Evolutionary conservation across 2,113 vertebrate genomes (phyloP).

Genomic region (Rhinopomastus cyanomelas): DNA sequence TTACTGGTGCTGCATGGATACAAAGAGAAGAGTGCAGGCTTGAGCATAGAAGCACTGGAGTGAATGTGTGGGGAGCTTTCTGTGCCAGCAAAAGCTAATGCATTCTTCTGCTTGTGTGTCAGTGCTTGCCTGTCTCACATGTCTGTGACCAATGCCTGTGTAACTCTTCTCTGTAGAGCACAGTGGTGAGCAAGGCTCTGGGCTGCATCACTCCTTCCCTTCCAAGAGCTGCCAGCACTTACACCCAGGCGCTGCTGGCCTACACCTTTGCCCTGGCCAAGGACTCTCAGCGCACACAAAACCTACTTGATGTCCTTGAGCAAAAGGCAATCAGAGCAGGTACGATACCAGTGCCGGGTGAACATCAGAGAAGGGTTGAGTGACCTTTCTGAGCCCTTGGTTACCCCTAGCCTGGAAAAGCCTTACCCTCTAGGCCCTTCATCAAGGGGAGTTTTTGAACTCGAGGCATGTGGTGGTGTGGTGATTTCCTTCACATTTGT

Average conservation of each 20-base stretch:
- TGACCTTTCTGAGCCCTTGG: neutral
- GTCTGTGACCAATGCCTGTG: neutral
- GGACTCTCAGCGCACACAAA: neutral
- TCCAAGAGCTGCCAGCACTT: conserved; percentile 62
- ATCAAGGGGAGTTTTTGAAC: neutral
- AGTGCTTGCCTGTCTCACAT: neutral
- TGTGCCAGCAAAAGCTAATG: neutral
- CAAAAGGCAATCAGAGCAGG: conserved; percentile 60
- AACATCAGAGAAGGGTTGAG: neutral
- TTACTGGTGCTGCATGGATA: neutral
- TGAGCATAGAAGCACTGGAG: fast-evolving
- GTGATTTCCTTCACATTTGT: neutral
- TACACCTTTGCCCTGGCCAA: conserved; percentile 86
- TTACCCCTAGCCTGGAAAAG: neutral
- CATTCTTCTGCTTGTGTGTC: neutral
- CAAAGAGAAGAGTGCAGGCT: neutral
- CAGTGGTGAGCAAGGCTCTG: conserved; percentile 72
- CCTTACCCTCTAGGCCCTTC: neutral
- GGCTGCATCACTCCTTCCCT: conserved; percentile 68
- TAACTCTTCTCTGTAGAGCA: conserved; percentile 63
- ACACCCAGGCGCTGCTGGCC: conserved; percentile 81
- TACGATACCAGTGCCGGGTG: neutral
- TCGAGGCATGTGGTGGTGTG: neutral
- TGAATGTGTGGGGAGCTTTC: neutral
- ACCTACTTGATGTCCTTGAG: conserved; percentile 38